A percentile compares a stretch with the other conserved stretches of the same genome.
Conservation (phyloP, 1,140 invertebrate species). For the Danaus melanippus region DNA sequence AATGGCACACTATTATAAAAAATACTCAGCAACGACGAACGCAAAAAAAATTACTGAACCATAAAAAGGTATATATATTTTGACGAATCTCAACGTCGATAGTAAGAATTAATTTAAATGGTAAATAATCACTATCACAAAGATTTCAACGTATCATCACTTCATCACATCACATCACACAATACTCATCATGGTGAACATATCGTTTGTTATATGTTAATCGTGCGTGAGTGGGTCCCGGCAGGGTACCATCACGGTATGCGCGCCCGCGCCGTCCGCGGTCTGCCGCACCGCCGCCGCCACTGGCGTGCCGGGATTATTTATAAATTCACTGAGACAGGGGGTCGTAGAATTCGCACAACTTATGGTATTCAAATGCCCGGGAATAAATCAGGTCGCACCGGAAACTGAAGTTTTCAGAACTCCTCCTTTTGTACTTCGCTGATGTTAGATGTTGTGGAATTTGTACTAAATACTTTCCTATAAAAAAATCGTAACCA, state of each 20-base stretch:
- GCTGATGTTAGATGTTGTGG: neutral
- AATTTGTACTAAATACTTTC: too few species aligned
- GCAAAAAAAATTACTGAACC: neutral
- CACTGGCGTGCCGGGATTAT: constrained; percentile 66
- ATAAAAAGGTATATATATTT: neutral
- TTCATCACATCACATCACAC: neutral
- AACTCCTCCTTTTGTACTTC: constrained; percentile 13
- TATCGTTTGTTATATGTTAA: neutral
- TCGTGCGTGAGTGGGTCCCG: constrained; percentile 23
- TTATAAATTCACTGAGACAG: constrained; percentile 68
- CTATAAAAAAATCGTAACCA: too few species aligned
- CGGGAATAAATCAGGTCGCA: constrained; percentile 50
- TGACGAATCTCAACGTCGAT: neutral
- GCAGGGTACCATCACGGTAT: constrained; percentile 40
- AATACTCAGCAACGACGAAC: constrained; percentile 26
- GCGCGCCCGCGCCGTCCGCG: constrained; percentile 67
- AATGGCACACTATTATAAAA: constrained; percentile 39
- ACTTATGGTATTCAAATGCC: constrained; percentile 56
- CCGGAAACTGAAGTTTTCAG: constrained; percentile 44
- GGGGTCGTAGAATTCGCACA: constrained; percentile 69
- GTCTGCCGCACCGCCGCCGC: constrained; percentile 59
- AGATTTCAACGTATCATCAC: too few species aligned
- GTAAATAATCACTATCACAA: too few species aligned
- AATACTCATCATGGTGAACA: neutral
- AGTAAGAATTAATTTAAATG: too few species aligned